phyloP scores from a whole-genome alignment of 2,888 invertebrate species.

The Cotesia congregata region DNA sequence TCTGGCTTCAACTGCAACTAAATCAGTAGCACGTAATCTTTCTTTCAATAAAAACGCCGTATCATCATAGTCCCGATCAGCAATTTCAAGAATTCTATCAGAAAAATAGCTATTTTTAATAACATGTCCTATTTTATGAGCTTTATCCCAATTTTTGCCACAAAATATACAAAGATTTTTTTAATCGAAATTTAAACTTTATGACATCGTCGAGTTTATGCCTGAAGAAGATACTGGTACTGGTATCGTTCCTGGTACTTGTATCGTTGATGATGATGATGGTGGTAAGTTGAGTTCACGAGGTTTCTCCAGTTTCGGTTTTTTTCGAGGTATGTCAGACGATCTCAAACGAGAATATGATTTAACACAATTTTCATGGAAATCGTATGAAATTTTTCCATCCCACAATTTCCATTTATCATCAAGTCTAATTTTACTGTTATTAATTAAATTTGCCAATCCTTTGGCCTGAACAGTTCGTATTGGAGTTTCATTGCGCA shows the following conservation, averaged over 20 bases:
- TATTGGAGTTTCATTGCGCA: neutral
- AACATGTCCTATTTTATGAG: conserved; percentile 4
- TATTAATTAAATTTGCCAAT: conserved; percentile 18
- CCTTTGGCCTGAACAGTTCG: neutral
- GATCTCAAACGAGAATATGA: conserved; percentile 16
- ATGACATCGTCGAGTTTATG: neutral
- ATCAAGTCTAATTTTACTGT: conserved; percentile 15
- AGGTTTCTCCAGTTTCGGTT: neutral
- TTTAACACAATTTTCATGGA: conserved; percentile 30
- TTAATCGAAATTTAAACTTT: neutral
- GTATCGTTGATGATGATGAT: neutral
- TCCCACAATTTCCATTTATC: conserved; percentile 29
- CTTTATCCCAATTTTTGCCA: neutral
- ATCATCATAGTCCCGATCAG: conserved; percentile 16
- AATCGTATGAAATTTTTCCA: neutral
- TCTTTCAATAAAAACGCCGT: conserved; percentile 6
- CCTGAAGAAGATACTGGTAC: neutral
- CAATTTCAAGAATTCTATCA: conserved; percentile 22
- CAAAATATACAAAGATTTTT: neutral
- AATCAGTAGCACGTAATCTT: conserved; percentile 27
- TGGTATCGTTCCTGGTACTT: too few relatives aligned
- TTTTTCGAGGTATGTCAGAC: neutral
- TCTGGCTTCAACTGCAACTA: conserved; percentile 32
- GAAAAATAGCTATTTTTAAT: conserved; percentile 22
- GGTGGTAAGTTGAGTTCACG: neutral